These are phyloP conservation scores for Lasioglossum calceatum DNA, from an alignment of 2,888 invertebrate genomes.

Conservation along the genomic window DNA sequence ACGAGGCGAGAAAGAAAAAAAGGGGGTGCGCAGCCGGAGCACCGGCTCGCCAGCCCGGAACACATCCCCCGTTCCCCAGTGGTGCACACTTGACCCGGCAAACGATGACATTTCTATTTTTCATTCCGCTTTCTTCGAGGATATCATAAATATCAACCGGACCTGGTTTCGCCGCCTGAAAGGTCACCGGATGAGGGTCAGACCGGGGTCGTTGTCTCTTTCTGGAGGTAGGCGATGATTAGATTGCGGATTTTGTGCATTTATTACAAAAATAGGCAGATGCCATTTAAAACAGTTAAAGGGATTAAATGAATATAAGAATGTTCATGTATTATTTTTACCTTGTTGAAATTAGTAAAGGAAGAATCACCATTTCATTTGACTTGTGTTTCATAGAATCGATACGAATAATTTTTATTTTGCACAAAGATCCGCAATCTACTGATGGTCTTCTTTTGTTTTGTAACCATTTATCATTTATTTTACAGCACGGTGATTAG, in stretches of 20 bases:
- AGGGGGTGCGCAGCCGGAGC: not conserved
- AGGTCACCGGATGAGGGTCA: constrained; percentile 36
- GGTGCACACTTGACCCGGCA: constrained; percentile 68
- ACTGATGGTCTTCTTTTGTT: constrained; percentile 3
- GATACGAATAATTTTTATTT: no score
- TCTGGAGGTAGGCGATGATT: constrained; percentile 18
- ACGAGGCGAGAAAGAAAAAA: constrained; percentile 12
- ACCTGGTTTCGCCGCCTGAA: constrained; percentile 24
- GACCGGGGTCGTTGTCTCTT: constrained; percentile 29
- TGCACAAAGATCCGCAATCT: no score
- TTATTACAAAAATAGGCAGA: no score
- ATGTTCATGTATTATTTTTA: no score
- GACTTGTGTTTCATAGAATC: no score
- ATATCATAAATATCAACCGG: constrained; percentile 57
- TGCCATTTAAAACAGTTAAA: no score
- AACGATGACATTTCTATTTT: constrained; percentile 74
- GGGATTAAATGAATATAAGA: no score
- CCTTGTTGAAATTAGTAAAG: no score
- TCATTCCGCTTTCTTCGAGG: constrained; percentile 54
- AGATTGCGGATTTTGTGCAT: no score
- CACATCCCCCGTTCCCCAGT: constrained; percentile 28
- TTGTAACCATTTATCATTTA: not conserved
- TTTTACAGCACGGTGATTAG: no score
- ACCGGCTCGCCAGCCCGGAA: constrained; percentile 22
- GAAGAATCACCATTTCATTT: no score